Percentiles rank a stretch among this genome's conserved stretches.
Conservation (phyloP, 2,797 vertebrate species). For the Pampus argenteus region DNA sequence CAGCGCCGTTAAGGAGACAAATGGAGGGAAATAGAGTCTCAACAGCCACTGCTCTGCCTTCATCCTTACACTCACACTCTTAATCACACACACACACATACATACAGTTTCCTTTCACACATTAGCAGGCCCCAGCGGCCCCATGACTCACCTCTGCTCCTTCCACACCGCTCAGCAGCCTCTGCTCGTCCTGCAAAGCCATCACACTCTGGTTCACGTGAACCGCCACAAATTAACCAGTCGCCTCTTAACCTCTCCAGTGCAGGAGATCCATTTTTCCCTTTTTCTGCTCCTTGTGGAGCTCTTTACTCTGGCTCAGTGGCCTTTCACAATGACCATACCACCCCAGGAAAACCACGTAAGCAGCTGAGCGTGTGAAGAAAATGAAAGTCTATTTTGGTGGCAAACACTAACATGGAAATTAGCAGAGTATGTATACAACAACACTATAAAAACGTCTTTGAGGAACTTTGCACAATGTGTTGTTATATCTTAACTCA, state of each 20-base stretch:
- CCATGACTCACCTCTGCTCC: conserved; percentile 3
- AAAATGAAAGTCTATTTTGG: background rate
- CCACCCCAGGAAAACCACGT: background rate
- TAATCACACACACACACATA: conserved; percentile 39
- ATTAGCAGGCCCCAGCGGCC: background rate
- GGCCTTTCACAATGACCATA: background rate
- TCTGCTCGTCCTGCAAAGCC: conserved; percentile 33
- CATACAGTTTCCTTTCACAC: conserved; percentile 9
- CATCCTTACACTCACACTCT: conserved; percentile 51
- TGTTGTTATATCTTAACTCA: too few species aligned
- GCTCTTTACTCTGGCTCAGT: background rate
- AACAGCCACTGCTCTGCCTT: conserved; percentile 54
- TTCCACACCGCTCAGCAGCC: conserved; percentile 13
- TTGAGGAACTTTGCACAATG: too few species aligned
- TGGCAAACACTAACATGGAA: too few species aligned
- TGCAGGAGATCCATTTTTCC: conserved; percentile 43
- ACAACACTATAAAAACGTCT: too few species aligned
- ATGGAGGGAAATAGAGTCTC: conserved; percentile 72
- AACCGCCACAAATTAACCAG: conserved; percentile 72
- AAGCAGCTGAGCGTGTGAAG: background rate
- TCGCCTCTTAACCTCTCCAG: conserved; percentile 59
- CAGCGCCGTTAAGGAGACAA: conserved; percentile 73
- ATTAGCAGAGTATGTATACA: too few species aligned
- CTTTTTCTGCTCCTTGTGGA: background rate
- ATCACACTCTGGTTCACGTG: conserved; percentile 68